These are phyloP conservation scores for Stomorhina lunata DNA, from an alignment of 2,888 invertebrate genomes.

Conservation along the genomic window DNA sequence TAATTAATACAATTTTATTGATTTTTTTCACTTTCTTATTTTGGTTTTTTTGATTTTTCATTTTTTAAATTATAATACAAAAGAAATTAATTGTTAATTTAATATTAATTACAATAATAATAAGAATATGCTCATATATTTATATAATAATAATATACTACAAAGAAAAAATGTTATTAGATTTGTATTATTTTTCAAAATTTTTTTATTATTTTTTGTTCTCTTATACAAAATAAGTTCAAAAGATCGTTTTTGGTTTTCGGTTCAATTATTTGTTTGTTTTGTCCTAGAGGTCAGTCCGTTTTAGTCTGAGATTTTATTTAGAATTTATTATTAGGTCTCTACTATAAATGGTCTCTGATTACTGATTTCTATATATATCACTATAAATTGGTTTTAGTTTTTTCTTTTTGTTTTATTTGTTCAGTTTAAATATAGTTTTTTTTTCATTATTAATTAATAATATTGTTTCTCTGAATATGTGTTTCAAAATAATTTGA, in stretches of 20 bases:
- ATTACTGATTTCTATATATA: conserved; percentile 47
- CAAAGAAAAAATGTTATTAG: conserved; percentile 53
- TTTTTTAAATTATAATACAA: conserved; percentile 70
- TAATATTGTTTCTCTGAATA: conserved; percentile 42
- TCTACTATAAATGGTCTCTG: conserved; percentile 52
- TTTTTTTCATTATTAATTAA: background rate
- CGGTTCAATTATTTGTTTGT: conserved; percentile 32
- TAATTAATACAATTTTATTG: conserved; percentile 29
- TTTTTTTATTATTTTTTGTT: conserved; percentile 10
- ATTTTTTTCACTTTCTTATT: conserved; percentile 4
- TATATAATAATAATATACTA: conserved; percentile 54
- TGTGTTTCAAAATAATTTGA: conserved; percentile 43
- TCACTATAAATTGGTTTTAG: conserved; percentile 56
- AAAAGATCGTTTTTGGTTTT: conserved; percentile 56
- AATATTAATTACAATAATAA: conserved; percentile 42
- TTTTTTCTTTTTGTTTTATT: conserved; percentile 53
- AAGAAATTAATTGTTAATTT: conserved; percentile 54
- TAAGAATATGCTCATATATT: conserved; percentile 47
- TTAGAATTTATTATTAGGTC: conserved; percentile 27
- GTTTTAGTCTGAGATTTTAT: conserved; percentile 28
- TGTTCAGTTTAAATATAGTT: conserved; percentile 61
- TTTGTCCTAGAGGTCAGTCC: conserved; percentile 37
- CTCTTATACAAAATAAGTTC: conserved; percentile 61
- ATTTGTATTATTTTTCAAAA: conserved; percentile 4
- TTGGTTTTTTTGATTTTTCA: conserved; percentile 67